These are phyloP conservation scores for Ceratothoa steindachneri DNA, from an alignment of 2,888 invertebrate genomes.

Conservation along the genomic window DNA sequence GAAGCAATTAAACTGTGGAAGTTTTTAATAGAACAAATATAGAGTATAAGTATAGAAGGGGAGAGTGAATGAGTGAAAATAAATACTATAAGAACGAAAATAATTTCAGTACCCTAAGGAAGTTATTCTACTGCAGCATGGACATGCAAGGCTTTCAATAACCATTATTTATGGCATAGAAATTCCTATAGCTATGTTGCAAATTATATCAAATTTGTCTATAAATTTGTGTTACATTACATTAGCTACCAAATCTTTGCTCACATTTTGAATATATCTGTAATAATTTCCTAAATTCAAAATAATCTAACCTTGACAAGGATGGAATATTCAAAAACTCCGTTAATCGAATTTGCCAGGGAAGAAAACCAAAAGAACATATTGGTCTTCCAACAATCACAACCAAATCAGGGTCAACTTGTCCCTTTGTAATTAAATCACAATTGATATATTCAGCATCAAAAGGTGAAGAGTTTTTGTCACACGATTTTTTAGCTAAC, in stretches of 20 bases:
- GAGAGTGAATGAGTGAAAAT: no score
- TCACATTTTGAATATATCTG: conserved; percentile 10
- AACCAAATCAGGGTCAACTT: not conserved
- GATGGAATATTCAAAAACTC: conserved; percentile 1
- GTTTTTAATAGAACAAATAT: no score
- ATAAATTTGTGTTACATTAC: no score
- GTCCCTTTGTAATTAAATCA: not conserved
- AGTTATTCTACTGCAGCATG: no score
- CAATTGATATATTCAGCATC: not conserved
- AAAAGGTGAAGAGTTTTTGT: not conserved
- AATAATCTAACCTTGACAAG: not conserved
- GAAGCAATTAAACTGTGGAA: no score
- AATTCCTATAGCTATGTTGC: not conserved
- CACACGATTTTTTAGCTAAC: not conserved
- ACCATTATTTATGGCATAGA: no score
- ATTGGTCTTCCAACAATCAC: not conserved
- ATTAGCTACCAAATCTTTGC: conserved; percentile 7
- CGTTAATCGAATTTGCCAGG: not conserved
- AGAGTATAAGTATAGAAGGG: no score
- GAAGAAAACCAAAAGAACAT: not conserved
- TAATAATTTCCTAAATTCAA: conserved; percentile 5
- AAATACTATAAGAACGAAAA: no score
- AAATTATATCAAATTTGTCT: not conserved
- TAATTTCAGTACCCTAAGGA: no score
- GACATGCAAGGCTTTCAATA: no score